These are phyloP conservation scores for Syrphus vitripennis DNA, from an alignment of 2,888 invertebrate species.

Conservation along the genomic window DNA sequence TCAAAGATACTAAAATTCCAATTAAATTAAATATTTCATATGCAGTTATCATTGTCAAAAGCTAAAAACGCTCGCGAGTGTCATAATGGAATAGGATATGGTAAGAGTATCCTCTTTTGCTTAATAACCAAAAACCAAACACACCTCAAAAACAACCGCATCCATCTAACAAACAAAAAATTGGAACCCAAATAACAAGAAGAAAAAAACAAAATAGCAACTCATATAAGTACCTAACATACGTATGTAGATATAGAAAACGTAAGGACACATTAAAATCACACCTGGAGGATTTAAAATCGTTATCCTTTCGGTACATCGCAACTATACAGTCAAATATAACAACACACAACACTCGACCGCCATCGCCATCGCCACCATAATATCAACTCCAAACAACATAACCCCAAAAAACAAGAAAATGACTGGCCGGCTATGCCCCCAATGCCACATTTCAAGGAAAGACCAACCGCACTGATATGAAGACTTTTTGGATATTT, in stretches of 20 bases:
- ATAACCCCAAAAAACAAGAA: slow-evolving; percentile 41
- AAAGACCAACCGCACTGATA: slow-evolving; percentile 62
- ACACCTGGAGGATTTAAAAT: slow-evolving; percentile 80
- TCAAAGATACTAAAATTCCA: slow-evolving; percentile 60
- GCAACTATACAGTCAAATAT: neutral
- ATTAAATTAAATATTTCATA: slow-evolving; percentile 79
- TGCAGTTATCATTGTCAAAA: slow-evolving; percentile 63
- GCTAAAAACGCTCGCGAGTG: slow-evolving; percentile 45
- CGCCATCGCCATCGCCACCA: slow-evolving; percentile 30
- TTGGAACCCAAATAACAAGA: neutral
- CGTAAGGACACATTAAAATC: slow-evolving; percentile 75
- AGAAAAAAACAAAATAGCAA: slow-evolving; percentile 45
- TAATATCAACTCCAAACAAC: neutral
- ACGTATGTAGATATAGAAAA: no score
- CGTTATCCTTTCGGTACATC: slow-evolving; percentile 75
- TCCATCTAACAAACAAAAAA: slow-evolving; percentile 39
- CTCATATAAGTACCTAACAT: slow-evolving; percentile 73
- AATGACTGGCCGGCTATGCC: slow-evolving; percentile 51
- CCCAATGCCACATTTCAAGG: slow-evolving; percentile 58
- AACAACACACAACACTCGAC: slow-evolving; percentile 32
- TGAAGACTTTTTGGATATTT: slow-evolving; percentile 45
- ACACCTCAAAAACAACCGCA: slow-evolving; percentile 39
- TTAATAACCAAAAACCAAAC: slow-evolving; percentile 45
- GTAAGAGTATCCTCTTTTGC: slow-evolving; percentile 43
- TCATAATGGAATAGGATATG: slow-evolving; percentile 56